A percentile compares a stretch with the other conserved stretches of the same genome.
phyloP scores from a whole-genome alignment of 1,140 invertebrate genomes.

The Leptinotarsa texana region DNA sequence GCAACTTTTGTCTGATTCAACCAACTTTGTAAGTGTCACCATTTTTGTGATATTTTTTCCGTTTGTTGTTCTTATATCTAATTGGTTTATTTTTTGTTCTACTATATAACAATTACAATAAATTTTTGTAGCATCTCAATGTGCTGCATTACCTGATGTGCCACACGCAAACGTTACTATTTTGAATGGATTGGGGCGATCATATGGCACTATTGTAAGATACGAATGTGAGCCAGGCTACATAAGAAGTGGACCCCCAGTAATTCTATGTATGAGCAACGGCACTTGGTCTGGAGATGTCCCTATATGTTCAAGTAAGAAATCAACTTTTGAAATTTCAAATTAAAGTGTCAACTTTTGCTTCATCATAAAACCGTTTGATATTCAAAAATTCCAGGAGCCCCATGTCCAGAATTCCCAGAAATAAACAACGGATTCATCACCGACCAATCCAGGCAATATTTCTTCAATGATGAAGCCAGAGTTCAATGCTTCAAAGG shows the following conservation, averaged over 20 bases:
- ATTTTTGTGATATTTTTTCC: too few species aligned
- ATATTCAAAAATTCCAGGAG: conserved; percentile 58
- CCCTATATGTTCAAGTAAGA: conserved; percentile 81
- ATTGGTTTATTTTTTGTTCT: too few species aligned
- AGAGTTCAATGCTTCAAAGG: conserved; percentile 91
- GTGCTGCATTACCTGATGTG: conserved; percentile 85
- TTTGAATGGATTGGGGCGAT: conserved; percentile 90
- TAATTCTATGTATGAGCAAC: conserved; percentile 93
- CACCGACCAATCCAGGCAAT: conserved; percentile 72
- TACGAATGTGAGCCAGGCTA: conserved; percentile 96
- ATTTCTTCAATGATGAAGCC: conserved; percentile 89
- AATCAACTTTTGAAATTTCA: not conserved
- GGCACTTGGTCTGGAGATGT: conserved; percentile 94
- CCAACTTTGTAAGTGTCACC: too few species aligned
- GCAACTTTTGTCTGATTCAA: too few species aligned
- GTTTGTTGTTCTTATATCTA: too few species aligned
- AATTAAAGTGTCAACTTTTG: not conserved
- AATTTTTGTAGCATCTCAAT: conserved; percentile 78
- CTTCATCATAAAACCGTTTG: not conserved
- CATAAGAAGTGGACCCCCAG: conserved; percentile 82
- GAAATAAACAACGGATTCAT: conserved; percentile 84
- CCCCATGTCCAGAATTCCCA: conserved; percentile 80
- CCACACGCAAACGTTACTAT: conserved; percentile 85
- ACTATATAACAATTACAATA: too few species aligned
- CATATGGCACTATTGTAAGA: conserved; percentile 92